Base-by-base conservation (phyloP, 2,113 vertebrate species). In the Cryptoleucopteryx plumbea region DNA sequence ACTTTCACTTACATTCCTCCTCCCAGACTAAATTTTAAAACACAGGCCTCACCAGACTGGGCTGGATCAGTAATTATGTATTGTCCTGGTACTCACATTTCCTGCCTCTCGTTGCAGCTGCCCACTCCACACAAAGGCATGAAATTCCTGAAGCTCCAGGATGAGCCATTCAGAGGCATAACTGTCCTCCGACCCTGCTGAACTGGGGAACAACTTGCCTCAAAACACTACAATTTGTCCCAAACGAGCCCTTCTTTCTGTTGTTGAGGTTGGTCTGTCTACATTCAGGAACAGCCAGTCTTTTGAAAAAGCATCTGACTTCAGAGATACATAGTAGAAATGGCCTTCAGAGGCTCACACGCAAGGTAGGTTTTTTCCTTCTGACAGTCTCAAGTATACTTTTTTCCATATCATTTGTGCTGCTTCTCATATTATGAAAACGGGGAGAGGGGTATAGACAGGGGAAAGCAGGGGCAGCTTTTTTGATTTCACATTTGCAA, bases 371-470 rank as follows among this genome's bases (percentile, higher is more conserved):
- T 26, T 52, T 93, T 93, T 79, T 42, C 29, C 32, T 55, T 81
- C 72, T 70, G 40, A 66, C 26, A 65, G 9, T 32, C 63, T 70
- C 34, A 36, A 42, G 17, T 22, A 34, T 2, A 14, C 4, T 8
- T 47, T 77, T 77, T 80, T 16, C 31, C 8, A 2, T 12, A 56
- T 13, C 4, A n/a, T 48, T 88, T 62, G 16, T 68, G 21, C 10
- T 92, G 9, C 10, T 90, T 42, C 80, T 88, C 47, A 10, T 11
- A 66, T 67, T 36, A 50, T 6, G 27, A 48, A 77, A 88, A 84
- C 1, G 0, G 12, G 22, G 31, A 56, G 29, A 56, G 7, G 3
- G 47, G 9, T 34, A 48, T 1, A 82, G 15, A 45, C 16, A 38
- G 14, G 36, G 22, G 5, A 61, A 79, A 75, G 40, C 32, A 78